Base-by-base conservation (phyloP, 2,888 invertebrate species). In the Iselma pallidipennis region DNA sequence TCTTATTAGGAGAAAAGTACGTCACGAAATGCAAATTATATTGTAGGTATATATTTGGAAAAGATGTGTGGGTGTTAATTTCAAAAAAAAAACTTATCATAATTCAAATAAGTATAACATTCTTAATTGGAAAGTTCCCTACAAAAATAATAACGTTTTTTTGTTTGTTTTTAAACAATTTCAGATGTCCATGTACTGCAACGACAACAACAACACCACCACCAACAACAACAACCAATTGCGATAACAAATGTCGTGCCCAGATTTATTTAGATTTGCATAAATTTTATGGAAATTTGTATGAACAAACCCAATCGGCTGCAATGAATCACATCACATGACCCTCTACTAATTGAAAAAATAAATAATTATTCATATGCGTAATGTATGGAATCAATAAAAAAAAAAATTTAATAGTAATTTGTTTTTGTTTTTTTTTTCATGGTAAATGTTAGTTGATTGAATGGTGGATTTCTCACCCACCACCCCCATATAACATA, bases 281-380 rank as follows among this genome's bases (percentile, higher is more conserved):
- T 29, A 63, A 57, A 21, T 60, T 63, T 37, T 63, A 63, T 45
- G 60, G 63, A n/a, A 49, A 63, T 49, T 54, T 63, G 4, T 63
- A 60, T 31, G 51, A 57, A 14, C 57, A 55, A 49, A 26, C 51
- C 10, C 37, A 37, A 37, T 16, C 14, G 6, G n/a, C 14, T 1
- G 7, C 6, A 14, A 16, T 7, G 6, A 37, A 33, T 14, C 10
- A n/a, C 33, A 33, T 33, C n/a, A 14, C 4, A 14, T 33, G 33
- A 14, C 14, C 37, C 7, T 6, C 37, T 16, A 37, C 16, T 37
- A 37, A 33, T 33, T 10, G 19, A 33, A 9, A 16, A 19, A 9
- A 42, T 10, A 29, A 9, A 9, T 2, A 3, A 6, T 29, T 29
- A n/a, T n/a, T n/a, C n/a, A n/a, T n/a, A n/a, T n/a, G n/a, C n/a